phyloP scores from a whole-genome alignment of 2,797 vertebrate species.

The Scolopax rusticola region DNA sequence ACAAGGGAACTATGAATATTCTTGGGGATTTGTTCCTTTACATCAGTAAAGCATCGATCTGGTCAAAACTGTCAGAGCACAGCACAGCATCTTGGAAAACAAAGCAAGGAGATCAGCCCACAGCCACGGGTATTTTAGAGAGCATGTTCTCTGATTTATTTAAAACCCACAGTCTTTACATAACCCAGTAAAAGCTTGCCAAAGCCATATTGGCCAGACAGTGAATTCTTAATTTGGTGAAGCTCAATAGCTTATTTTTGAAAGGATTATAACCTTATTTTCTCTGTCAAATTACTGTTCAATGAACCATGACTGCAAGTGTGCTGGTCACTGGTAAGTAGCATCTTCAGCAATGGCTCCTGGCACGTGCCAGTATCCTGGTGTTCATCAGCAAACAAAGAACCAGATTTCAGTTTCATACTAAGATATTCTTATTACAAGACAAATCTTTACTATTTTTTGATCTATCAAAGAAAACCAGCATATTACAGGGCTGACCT shows the following conservation, averaged over 20 bases:
- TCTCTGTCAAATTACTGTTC: slow-evolving; percentile 62
- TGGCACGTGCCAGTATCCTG: neutral
- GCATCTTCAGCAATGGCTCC: slow-evolving; percentile 20
- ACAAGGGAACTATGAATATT: neutral
- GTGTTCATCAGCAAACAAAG: neutral
- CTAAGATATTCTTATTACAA: neutral
- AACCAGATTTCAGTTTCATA: neutral
- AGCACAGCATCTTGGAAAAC: neutral
- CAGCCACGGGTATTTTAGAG: slow-evolving; percentile 7
- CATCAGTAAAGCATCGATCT: neutral
- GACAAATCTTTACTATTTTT: neutral
- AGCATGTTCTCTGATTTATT: neutral
- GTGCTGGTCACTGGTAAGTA: slow-evolving; percentile 36
- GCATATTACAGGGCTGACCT: neutral
- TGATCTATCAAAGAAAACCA: neutral
- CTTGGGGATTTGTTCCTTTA: neutral
- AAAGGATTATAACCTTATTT: slow-evolving; percentile 54
- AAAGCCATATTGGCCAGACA: neutral
- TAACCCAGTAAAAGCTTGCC: slow-evolving; percentile 12
- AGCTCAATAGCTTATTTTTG: slow-evolving; percentile 13
- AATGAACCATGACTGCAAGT: slow-evolving; percentile 14
- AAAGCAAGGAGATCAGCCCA: neutral
- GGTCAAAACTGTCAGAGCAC: neutral
- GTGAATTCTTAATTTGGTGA: neutral
- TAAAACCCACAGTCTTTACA: slow-evolving; percentile 2